Conservation (phyloP, 1,140 invertebrate genomes). For the Bombus sylvicola region DNA sequence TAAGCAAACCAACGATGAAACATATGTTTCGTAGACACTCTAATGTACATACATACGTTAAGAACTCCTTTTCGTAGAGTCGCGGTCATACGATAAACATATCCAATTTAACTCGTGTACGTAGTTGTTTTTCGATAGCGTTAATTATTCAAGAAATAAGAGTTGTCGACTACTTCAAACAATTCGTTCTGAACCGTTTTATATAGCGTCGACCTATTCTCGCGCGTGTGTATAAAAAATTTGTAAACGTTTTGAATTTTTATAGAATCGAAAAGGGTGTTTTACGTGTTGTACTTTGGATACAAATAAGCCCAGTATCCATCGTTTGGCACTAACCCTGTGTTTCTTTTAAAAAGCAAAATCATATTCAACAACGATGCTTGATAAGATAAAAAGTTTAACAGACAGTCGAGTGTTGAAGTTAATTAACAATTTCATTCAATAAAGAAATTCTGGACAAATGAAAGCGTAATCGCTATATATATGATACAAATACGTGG, state of each 20-base stretch:
- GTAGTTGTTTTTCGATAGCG: not conserved
- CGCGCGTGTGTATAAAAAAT: not conserved
- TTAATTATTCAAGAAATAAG: not conserved
- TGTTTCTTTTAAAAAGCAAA: not conserved
- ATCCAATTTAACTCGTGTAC: constrained; percentile 30
- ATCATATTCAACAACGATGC: not conserved
- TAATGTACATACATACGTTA: not conserved
- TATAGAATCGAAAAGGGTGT: not conserved
- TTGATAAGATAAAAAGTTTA: not conserved
- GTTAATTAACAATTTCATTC: constrained; percentile 23
- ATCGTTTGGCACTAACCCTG: constrained; percentile 3
- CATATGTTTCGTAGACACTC: not conserved
- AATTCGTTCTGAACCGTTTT: constrained; percentile 9
- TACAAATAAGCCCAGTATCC: constrained; percentile 61
- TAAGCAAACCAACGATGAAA: not conserved
- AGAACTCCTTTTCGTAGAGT: not conserved
- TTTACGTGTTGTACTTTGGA: constrained; percentile 15
- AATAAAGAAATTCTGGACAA: not conserved
- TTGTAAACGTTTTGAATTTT: constrained; percentile 10
- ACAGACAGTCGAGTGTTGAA: too few species aligned
- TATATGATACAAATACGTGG: not conserved
- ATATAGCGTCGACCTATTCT: not conserved
- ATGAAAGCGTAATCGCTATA: not conserved
- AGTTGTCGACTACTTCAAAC: not conserved
- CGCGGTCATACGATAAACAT: constrained; percentile 37